Percentiles rank a stretch among this genome's conserved stretches.
phyloP scores from a whole-genome alignment of 2,888 invertebrate species.

The Saturnia pavonia region DNA sequence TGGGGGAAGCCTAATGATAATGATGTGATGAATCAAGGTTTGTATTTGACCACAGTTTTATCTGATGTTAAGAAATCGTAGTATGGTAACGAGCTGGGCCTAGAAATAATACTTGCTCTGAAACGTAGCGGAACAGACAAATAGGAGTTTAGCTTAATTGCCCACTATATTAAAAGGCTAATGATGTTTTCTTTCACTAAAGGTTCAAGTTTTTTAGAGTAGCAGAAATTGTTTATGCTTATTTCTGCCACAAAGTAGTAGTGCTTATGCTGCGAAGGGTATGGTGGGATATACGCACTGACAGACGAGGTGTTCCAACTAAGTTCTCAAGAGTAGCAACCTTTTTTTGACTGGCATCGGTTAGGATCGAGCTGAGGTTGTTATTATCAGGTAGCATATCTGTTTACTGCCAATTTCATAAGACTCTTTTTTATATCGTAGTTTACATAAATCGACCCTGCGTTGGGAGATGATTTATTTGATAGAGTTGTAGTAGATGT shows the following conservation, averaged over 20 bases:
- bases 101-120: neutral
- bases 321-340: too few relatives aligned
- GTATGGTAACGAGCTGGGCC: neutral
- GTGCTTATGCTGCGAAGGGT: too few relatives aligned
- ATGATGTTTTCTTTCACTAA: neutral
- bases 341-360: too few relatives aligned
- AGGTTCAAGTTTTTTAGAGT: neutral
- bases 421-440: neutral
- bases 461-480: neutral
- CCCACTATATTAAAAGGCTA: neutral
- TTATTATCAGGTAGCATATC: too few relatives aligned
- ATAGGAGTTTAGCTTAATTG: neutral
- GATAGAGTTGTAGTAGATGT: neutral
- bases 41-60: neutral
- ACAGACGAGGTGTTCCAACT: too few relatives aligned
- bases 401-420: too few relatives aligned
- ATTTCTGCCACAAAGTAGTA: too few relatives aligned
- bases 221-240: too few relatives aligned
- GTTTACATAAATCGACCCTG: neutral
- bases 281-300: too few relatives aligned
- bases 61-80: neutral
- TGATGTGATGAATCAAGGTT: neutral
- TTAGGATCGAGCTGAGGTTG: too few relatives aligned
- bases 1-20: too few relatives aligned
- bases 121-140: neutral